Base-by-base conservation (phyloP, 2,113 vertebrate genomes). In the Tamias sibiricus region DNA sequence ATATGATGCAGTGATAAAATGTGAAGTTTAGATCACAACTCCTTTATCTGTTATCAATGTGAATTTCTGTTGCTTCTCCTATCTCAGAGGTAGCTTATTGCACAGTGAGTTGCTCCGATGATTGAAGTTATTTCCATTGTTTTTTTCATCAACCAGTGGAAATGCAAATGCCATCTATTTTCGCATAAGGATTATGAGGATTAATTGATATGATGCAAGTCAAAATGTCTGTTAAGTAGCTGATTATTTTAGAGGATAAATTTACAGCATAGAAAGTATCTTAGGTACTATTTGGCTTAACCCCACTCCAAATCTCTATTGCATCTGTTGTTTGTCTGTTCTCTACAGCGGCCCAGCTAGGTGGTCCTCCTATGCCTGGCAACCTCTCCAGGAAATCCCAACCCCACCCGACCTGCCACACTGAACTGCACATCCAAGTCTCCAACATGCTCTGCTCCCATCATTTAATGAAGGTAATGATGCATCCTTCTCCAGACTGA, bases 371-470 rank as follows among this genome's bases (percentile, higher is more conserved):
- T 44, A 26, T 1, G n/a, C 3, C 0, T 4, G 8, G 24, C 72
- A 54, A 14, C 30, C 24, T 86, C 42, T 87, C 52, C 54, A 54
- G 17, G 12, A 81, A 54, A 20, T 68, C 16, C n/a, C 14, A 44
- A 20, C 9, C 26, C 40, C 44, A 24, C 8, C 57, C 0, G 2
- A 8, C 40, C 69, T 8, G 8, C 49, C 42, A 26, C 28, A 57
- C 69, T 17, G 4, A 19, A 49, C 52, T 72, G 5, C 30, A 13
- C 0, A 0, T 20, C 69, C 37, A 2, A n/a, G 5, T 77, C 59
- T 76, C 17, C n/a, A 35, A 40, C 40, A 54, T n/a, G 40, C 16
- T 35, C 81, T 44, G 35, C 74, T 68, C 19, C 42, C 14, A 37
- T 35, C 71, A 74, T 26, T 68, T 59, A 28, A 30, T 59, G 32